Conservation (phyloP, 2,797 vertebrate genomes). For the Channallabes apus region DNA sequence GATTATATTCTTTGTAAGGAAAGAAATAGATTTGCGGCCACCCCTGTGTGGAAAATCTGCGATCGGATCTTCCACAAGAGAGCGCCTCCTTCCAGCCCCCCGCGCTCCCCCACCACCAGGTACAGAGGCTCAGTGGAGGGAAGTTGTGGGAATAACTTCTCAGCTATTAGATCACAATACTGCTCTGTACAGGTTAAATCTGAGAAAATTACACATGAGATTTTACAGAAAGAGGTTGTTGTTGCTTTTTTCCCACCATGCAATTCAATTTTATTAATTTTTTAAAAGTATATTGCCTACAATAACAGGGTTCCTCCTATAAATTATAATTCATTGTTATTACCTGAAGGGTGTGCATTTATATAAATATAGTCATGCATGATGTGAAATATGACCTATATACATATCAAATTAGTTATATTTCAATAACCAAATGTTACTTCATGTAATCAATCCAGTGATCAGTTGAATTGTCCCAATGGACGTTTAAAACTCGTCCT, state of each 20-base stretch:
- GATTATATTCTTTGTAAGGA: no score
- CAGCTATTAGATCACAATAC: background rate
- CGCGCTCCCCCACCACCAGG: constrained; percentile 14
- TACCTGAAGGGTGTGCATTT: background rate
- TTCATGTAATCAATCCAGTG: background rate
- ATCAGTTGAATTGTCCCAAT: background rate
- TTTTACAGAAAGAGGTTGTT: background rate
- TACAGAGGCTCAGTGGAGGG: constrained; percentile 29
- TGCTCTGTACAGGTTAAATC: background rate
- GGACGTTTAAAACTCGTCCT: background rate
- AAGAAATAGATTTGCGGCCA: background rate
- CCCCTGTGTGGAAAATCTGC: constrained; percentile 2
- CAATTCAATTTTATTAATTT: background rate
- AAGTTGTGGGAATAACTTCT: background rate
- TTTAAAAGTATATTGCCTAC: background rate
- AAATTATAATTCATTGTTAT: background rate
- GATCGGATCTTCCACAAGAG: constrained; percentile 37
- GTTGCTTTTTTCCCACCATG: background rate
- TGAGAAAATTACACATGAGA: background rate
- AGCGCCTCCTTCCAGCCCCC: constrained; percentile 28
- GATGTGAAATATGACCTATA: background rate
- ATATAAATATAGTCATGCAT: background rate
- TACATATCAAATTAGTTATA: background rate
- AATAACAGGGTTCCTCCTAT: background rate
- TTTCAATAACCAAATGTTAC: background rate